Base-by-base conservation (phyloP, 2,113 vertebrate genomes). In the Caranx melampygus region DNA sequence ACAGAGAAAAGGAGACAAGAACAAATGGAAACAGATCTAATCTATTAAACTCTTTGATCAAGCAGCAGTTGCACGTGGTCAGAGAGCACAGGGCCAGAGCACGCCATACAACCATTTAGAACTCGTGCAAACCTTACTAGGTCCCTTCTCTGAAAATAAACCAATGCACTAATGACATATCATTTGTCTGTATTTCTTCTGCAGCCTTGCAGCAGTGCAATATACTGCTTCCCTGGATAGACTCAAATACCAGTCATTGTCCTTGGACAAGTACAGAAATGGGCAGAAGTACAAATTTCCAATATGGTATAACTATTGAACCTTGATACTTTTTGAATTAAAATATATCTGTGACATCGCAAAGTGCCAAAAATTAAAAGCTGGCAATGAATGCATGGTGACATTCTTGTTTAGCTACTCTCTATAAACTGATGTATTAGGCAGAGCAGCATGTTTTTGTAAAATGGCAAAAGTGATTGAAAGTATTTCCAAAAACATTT, bases 31-130 rank as follows among this genome's bases (percentile, higher is more conserved):
- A 85, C 85, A 89, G 80, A 88, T 92, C 81, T 78, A 75, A 93
- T 92, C 87, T 79, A 75, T 91, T 89, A 84, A 54, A 89, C 67
- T 45, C 85, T 93, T 92, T 93, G 91, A 93, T 94, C 89, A 89
- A 81, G 79, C 63, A 77, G 82, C 75, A 75, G 77, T 87, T 83
- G 73, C 73, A 81, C 60, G 70, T 83, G 81, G 63, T 83, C 62
- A 83, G 76, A 68, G 79, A 66, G 18, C 47, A 80, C 60, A 75
- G 58, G 45, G 69, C 79, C 78, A 47, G 61, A 62, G 81, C 88
- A 92, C 37, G 87, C 84, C 62, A 91, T 82, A 57, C 21, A 72
- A 61, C 76, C 44, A 85, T 91, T 89, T 69, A 83, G 45, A 91
- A 77, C 72, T 78, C 68, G 86, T 76, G 83, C 80, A 60, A 78